These are phyloP conservation scores for Drosophila nr. perissopoda DNA, from an alignment of 2,888 invertebrate species.

Conservation along the genomic window DNA sequence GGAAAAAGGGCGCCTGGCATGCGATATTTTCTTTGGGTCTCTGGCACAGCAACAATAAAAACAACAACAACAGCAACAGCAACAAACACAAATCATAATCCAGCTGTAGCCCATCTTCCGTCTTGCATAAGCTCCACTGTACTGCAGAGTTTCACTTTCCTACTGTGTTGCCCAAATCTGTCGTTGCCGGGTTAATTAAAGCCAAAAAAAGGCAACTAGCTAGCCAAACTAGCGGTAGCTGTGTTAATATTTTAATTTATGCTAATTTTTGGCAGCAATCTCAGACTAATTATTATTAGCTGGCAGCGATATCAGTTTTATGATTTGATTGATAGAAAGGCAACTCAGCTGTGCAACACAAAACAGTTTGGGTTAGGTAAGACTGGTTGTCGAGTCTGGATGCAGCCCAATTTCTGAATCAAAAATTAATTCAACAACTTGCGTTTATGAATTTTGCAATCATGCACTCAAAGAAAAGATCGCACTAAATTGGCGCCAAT, in stretches of 20 bases:
- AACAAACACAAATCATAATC: constrained; percentile 58
- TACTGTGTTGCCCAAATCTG: constrained; percentile 30
- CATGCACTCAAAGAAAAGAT: background rate
- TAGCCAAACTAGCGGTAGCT: constrained; percentile 44
- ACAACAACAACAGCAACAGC: constrained; percentile 13
- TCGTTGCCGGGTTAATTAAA: constrained; percentile 72
- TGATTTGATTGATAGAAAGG: constrained; percentile 56
- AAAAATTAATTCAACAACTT: background rate
- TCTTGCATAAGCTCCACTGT: constrained; percentile 66
- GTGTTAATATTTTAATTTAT: constrained; percentile 56
- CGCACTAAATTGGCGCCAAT: background rate
- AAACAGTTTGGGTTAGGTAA: background rate
- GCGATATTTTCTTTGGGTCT: constrained; percentile 73
- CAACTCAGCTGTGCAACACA: constrained; percentile 1
- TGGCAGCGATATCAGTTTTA: constrained; percentile 21
- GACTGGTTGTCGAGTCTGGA: background rate
- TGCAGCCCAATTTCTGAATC: background rate
- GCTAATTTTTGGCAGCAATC: constrained; percentile 57
- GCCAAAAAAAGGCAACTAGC: constrained; percentile 17
- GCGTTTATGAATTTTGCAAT: background rate
- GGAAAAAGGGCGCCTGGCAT: constrained; percentile 64
- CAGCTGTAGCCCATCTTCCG: constrained; percentile 66
- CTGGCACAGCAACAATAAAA: constrained; percentile 38
- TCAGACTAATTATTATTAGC: constrained; percentile 55
- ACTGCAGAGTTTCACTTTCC: constrained; percentile 68